Base-by-base conservation (phyloP, 2,113 vertebrate genomes). In the Burhinus bistriatus region DNA sequence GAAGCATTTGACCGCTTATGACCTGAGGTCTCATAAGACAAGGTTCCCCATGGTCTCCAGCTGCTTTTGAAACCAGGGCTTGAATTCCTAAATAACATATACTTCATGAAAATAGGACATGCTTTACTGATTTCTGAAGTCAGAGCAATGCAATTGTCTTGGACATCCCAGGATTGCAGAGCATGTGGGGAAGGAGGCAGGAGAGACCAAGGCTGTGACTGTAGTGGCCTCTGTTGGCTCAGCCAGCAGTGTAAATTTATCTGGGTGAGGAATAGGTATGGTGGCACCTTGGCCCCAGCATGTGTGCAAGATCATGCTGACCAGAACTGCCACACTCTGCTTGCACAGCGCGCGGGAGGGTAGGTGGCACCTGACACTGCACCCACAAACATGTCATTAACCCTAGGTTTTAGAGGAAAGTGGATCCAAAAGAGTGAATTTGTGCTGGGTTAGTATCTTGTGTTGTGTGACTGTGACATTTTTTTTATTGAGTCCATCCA, bases 261-360 rank as follows among this genome's bases (percentile, higher is more conserved):
- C 23, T 38, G 47, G 58, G n/a, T 40, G 45, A 61, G 68, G 23
- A 12, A 3, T 5, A 42, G 30, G 49, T 44, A 34, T 0, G 2
- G 12, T 58, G 51, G 17, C 18, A 17, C 21, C 52, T 58, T 58
- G 52, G 15, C 27, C 51, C 34, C 52, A 34, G 59, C 12, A 38
- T 1, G 0, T 4, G 7, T 47, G 45, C 52, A 30, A 40, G 59
- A 25, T 27, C 0, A 2, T 45, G 59, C 61, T 73, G 75, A 45
- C 44, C 1, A 2, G 44, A 64, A 47, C 49, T 76, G 69, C 59
- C 22, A 6, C 36, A 7, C 11, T 32, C 57, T 57, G 38, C 40
- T 40, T 76, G n/a, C 49, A 70, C 20, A 16, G 9, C 0, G 2
- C 1, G 2, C 1, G 1, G 51, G 38, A 40, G 23, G 3, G 21